A percentile compares a stretch with the other conserved stretches of the same genome.
phyloP scores from a whole-genome alignment of 2,113 vertebrate genomes.

The Eulemur macaco region DNA sequence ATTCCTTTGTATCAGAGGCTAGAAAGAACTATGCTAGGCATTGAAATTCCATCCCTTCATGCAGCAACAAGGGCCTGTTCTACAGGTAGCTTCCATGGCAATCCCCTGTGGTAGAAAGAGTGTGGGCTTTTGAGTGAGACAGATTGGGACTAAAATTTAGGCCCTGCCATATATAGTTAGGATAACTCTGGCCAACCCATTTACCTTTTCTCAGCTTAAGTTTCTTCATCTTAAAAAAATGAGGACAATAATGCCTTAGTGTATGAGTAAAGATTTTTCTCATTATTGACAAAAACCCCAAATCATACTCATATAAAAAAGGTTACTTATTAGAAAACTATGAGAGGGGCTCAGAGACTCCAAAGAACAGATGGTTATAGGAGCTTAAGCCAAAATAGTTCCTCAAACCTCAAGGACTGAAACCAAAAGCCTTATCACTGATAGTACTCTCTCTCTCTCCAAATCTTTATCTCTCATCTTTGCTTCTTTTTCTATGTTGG shows the following conservation, averaged over 20 bases:
- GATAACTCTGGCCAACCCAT: background rate
- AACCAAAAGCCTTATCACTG: background rate
- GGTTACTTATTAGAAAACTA: background rate
- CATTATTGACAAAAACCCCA: background rate
- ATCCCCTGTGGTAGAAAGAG: background rate
- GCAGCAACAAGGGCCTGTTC: background rate
- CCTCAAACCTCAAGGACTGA: background rate
- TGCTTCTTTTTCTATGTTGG: background rate
- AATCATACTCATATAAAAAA: background rate
- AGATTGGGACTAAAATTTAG: background rate
- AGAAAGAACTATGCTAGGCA: background rate
- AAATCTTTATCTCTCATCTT: background rate
- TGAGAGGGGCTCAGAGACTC: background rate
- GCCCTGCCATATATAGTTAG: background rate
- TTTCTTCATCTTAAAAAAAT: background rate
- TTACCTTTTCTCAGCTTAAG: background rate
- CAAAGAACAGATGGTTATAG: background rate
- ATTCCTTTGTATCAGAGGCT: conserved; percentile 1
- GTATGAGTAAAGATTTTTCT: background rate
- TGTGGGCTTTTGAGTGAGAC: background rate
- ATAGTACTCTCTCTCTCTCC: background rate
- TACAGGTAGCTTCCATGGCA: background rate
- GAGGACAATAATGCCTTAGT: background rate
- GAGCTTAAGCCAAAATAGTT: background rate
- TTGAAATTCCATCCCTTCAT: background rate